Evolutionary conservation across 1,140 invertebrate species (phyloP), one percentile per base, ranked within the genome.

Genomic region (Tetragonula clypearis): DNA sequence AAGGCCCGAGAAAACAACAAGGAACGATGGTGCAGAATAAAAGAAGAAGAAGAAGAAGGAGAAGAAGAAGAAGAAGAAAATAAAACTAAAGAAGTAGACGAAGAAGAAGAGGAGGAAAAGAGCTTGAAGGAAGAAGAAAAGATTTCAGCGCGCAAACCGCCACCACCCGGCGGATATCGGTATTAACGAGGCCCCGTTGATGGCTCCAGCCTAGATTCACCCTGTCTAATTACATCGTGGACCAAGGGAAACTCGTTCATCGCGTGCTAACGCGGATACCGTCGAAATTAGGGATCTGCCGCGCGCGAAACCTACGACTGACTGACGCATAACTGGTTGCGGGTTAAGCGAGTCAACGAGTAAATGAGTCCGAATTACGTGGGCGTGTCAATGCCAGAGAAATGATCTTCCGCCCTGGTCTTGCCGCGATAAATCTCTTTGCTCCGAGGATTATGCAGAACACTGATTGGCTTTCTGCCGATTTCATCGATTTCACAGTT

Each of bases 361-460:
- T 91, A 94, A 94, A 94, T 92, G 92, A 93, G 92, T 94, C 92
- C 91, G 92, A 94, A 94, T 94, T 94, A 94, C 92, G 92, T 89
- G 92, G 93, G 94, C 94, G 93, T 94, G 93, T 93, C 93, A 90
- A 94, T 94, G 92, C 90, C 89, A 85, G 88, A 89, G 92, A 90
- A 91, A 91, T 90, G 90, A 92, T 92, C 92, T 65, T 88, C 81
- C 41, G 69, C 15, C 53, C 35, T 23, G 23, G 2, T 12, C 23
- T 58, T 62, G 49, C 58, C 58, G 17, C 58, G 85, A 87, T 86
- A 88, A 89, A 89, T 88, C 56, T 84, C 81, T 35, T 30, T 17
- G 19, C 35, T 49, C 2, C 75, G 72, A 56, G 55, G 87, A 90
- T 92, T 92, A 92, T 92, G 89, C 86, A 91, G 92, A 93, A 82